These are phyloP conservation scores for Cyrtorhinus lividipennis DNA, from an alignment of 1,140 invertebrate genomes.

Conservation along the genomic window DNA sequence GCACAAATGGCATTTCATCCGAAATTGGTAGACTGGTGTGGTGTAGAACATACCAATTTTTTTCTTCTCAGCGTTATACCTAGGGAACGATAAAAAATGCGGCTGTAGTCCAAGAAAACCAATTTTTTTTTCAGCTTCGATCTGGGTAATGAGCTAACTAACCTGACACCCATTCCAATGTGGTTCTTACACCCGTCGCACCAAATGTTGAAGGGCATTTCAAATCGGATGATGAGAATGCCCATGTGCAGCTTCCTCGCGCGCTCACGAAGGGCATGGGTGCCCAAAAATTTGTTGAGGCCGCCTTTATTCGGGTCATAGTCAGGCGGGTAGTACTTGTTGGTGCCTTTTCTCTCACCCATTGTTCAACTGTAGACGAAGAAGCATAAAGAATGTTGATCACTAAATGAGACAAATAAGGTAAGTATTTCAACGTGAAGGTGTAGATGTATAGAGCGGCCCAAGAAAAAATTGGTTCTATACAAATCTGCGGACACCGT, in stretches of 20 bases:
- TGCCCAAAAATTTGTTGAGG: constrained; percentile 85
- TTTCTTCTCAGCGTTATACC: constrained; percentile 97
- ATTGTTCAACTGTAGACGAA: constrained; percentile 32
- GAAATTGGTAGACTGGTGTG: constrained; percentile 94
- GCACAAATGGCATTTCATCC: constrained; percentile 99
- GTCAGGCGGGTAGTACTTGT: constrained; percentile 97
- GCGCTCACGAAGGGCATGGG: constrained; percentile 89
- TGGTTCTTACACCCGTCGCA: constrained; percentile 96
- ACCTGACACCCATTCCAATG: constrained; percentile 94
- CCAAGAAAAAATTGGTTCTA: too few species aligned
- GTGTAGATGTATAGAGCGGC: too few species aligned
- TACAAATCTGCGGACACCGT: too few species aligned
- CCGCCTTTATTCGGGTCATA: constrained; percentile 88
- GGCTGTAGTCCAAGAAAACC: too few species aligned
- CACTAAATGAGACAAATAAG: too few species aligned
- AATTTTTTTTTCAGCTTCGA: too few species aligned
- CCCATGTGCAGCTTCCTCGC: constrained; percentile 88
- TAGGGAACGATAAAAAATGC: constrained; percentile 22
- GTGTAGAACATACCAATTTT: constrained; percentile 98
- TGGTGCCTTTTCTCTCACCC: constrained; percentile 97
- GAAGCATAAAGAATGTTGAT: too few species aligned
- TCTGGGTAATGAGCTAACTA: constrained; percentile 20
- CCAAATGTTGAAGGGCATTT: constrained; percentile 99
- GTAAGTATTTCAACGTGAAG: too few species aligned
- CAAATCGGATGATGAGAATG: constrained; percentile 96